A percentile compares a stretch with the other conserved stretches of the same genome.
Conservation (phyloP, 1,140 invertebrate genomes). For the Coptotermes formosanus region DNA sequence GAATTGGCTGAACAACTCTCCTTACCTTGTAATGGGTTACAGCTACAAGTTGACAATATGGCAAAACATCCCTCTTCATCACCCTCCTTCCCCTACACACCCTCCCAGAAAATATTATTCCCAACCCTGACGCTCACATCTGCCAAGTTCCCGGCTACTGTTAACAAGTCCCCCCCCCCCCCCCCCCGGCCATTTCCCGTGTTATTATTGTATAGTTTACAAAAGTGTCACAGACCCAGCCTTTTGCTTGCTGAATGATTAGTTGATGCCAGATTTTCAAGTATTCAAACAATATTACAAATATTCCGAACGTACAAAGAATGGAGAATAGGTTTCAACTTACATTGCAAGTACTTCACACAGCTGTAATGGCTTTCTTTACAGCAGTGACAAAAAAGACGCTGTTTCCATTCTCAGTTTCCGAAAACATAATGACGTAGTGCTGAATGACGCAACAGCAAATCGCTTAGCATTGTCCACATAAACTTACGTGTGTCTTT, state of each 20-base stretch:
- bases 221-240: neutral
- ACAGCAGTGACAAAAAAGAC: neutral
- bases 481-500: too few species aligned
- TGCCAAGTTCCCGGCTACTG: neutral
- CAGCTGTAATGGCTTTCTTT: neutral
- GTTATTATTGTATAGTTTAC: neutral
- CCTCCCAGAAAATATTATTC: conserved; percentile 16
- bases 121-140: neutral
- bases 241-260: neutral
- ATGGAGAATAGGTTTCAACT: neutral
- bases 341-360: neutral
- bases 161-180: neutral
- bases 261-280: neutral
- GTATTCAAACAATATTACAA: conserved; percentile 15
- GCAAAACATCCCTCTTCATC: conserved; percentile 14
- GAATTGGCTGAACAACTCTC: neutral
- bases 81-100: neutral
- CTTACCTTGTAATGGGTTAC: conserved; percentile 7
- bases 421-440: neutral
- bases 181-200: neutral
- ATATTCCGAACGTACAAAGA: neutral
- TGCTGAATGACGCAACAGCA: neutral
- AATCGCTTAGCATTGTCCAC: neutral
- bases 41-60: conserved; percentile 11
- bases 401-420: neutral